These are phyloP conservation scores for Chymomyza fuscimana DNA, from an alignment of 2,888 invertebrate genomes.

Conservation along the genomic window DNA sequence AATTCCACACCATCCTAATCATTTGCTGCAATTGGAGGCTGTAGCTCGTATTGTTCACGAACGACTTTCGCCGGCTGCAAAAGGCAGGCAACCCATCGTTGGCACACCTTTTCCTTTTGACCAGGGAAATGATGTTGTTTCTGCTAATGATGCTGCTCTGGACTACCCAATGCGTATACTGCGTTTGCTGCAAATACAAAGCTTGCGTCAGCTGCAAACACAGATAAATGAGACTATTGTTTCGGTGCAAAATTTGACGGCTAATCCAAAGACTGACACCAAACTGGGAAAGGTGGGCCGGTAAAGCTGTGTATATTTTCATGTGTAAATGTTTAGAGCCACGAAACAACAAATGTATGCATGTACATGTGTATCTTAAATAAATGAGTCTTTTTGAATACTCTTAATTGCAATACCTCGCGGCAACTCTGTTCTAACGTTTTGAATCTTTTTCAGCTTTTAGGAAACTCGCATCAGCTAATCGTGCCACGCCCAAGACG, in stretches of 20 bases:
- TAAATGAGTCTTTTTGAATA: not conserved
- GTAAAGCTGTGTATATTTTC: slow-evolving; percentile 67
- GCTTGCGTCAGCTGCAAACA: slow-evolving; percentile 86
- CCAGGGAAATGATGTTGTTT: slow-evolving; percentile 82
- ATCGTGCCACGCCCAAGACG: slow-evolving; percentile 82
- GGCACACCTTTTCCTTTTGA: slow-evolving; percentile 87
- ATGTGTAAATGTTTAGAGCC: not conserved
- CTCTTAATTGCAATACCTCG: slow-evolving; percentile 22
- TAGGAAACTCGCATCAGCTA: slow-evolving; percentile 79
- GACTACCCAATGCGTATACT: slow-evolving; percentile 89
- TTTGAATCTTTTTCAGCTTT: slow-evolving; percentile 41
- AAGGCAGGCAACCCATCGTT: slow-evolving; percentile 60
- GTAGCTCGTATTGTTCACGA: slow-evolving; percentile 83
- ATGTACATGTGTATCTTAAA: not conserved
- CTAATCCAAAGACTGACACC: slow-evolving; percentile 97
- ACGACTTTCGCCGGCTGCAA: slow-evolving; percentile 82
- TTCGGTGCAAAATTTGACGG: slow-evolving; percentile 93
- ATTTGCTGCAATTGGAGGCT: slow-evolving; percentile 87
- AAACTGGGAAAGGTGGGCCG: slow-evolving; percentile 94
- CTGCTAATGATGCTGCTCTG: slow-evolving; percentile 83
- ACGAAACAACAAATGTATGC: not conserved
- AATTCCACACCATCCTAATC: slow-evolving; percentile 89
- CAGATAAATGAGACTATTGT: slow-evolving; percentile 97
- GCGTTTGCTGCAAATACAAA: slow-evolving; percentile 85
- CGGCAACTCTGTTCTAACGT: not conserved